These are phyloP conservation scores for Gulo gulo DNA, from an alignment of 2,113 vertebrate genomes.

Conservation along the genomic window DNA sequence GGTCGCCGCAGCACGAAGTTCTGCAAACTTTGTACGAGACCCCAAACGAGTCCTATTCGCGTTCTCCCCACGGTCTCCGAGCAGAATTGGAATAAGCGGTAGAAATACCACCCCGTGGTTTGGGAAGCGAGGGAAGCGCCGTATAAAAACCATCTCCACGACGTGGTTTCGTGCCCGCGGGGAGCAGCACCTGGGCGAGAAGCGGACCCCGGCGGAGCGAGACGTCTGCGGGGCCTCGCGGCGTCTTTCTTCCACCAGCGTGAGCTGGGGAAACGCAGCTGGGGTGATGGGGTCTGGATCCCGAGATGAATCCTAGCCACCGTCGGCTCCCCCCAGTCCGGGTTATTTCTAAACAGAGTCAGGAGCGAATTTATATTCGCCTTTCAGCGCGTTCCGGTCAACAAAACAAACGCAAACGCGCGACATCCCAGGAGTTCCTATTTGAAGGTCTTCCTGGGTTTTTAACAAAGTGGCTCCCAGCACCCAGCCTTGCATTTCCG, in stretches of 20 bases:
- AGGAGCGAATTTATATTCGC: not conserved
- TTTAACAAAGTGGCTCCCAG: not conserved
- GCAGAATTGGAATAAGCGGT: not conserved
- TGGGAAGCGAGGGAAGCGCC: not conserved
- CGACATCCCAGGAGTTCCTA: not conserved
- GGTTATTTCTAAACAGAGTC: slow-evolving; percentile 35
- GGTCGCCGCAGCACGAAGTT: not conserved
- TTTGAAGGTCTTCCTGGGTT: not conserved
- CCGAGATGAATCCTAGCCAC: not conserved
- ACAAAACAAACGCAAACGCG: not conserved
- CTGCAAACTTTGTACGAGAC: not conserved
- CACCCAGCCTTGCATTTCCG: not conserved
- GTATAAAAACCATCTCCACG: no score
- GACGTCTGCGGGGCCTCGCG: not conserved
- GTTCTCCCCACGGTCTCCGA: not conserved
- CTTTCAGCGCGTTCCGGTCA: not conserved
- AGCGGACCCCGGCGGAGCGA: rapidly evolving
- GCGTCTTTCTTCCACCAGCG: not conserved
- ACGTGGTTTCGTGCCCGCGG: not conserved
- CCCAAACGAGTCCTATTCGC: not conserved
- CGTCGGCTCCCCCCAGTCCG: not conserved
- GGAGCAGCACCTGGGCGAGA: not conserved
- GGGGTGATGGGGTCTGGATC: not conserved
- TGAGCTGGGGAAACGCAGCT: not conserved
- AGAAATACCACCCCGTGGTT: not conserved